Conservation (phyloP, 2,888 invertebrate species). For the Stenodera caucasica region DNA sequence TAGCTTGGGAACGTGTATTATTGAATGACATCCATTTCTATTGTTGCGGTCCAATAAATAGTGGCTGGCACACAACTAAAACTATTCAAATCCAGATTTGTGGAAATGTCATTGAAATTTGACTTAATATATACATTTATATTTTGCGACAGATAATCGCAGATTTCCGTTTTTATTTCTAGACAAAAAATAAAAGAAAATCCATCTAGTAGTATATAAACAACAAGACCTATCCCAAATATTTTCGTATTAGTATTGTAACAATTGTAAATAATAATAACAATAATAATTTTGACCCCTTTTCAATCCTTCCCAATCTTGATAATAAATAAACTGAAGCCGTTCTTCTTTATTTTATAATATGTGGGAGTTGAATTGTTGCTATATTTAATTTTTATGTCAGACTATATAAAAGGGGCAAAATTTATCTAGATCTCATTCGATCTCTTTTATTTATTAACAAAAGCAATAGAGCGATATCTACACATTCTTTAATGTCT, state of each 20-base stretch:
- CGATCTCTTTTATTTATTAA: slow-evolving; percentile 19
- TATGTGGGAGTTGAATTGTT: slow-evolving; percentile 42
- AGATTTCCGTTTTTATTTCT: slow-evolving; percentile 23
- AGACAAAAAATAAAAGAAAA: not conserved
- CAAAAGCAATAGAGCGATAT: slow-evolving; percentile 3
- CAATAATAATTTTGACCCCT: not conserved
- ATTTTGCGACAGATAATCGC: slow-evolving; percentile 22
- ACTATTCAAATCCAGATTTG: slow-evolving; percentile 34
- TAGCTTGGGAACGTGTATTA: slow-evolving; percentile 17
- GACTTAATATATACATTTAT: slow-evolving; percentile 6
- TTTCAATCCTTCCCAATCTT: not conserved
- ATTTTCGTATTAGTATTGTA: not conserved
- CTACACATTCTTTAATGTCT: slow-evolving; percentile 3
- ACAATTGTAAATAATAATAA: not conserved
- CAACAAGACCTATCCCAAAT: not conserved
- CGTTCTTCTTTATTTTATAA: not conserved
- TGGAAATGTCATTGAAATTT: slow-evolving; percentile 32
- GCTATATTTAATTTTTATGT: slow-evolving; percentile 43
- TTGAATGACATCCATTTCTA: slow-evolving; percentile 37
- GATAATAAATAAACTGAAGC: not conserved
- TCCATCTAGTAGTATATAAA: not conserved
- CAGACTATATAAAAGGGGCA: slow-evolving; percentile 39
- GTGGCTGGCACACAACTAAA: too few relatives aligned
- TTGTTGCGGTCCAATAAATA: slow-evolving; percentile 43
- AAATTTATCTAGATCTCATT: slow-evolving; percentile 39